These are phyloP conservation scores for Andrena marginata DNA, from an alignment of 2,888 invertebrate genomes.

Conservation along the genomic window DNA sequence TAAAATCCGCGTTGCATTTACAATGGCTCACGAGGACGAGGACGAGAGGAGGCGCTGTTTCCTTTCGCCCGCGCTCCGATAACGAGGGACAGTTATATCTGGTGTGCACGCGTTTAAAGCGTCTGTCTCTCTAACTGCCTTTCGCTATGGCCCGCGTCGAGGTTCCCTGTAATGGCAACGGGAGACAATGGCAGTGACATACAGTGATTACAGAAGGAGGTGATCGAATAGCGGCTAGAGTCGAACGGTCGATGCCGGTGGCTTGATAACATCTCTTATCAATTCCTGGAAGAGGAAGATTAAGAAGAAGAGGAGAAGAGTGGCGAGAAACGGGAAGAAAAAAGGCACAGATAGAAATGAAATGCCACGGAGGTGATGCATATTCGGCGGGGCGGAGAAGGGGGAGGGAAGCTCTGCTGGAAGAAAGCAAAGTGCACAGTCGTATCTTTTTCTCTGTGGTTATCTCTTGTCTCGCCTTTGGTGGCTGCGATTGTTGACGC, in stretches of 20 bases:
- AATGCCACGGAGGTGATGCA: not conserved
- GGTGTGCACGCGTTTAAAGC: conserved; percentile 16
- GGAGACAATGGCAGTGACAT: conserved; percentile 75
- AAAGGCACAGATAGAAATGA: not conserved
- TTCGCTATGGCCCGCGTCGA: not conserved
- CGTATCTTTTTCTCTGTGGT: conserved; percentile 26
- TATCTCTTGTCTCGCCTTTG: conserved; percentile 2
- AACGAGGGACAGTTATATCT: conserved; percentile 29
- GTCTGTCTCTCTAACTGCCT: not conserved
- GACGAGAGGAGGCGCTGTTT: conserved; percentile 2
- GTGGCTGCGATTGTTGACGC: conserved; percentile 44
- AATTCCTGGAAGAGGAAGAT: conserved; percentile 53
- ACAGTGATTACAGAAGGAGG: conserved; percentile 72
- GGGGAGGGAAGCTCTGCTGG: not conserved
- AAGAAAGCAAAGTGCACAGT: conserved; percentile 39
- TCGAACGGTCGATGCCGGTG: conserved; percentile 39
- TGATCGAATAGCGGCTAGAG: conserved; percentile 67
- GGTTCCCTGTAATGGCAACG: conserved; percentile 39
- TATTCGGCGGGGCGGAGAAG: too few relatives aligned
- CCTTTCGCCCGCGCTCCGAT: conserved; percentile 15
- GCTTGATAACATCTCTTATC: conserved; percentile 65
- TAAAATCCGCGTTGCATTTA: conserved; percentile 30
- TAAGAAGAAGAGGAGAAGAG: conserved; percentile 2
- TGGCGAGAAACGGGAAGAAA: not conserved
- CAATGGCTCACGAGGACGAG: conserved; percentile 12